Conservation (phyloP, 2,797 vertebrate genomes). For the Enteromius treurensis region DNA sequence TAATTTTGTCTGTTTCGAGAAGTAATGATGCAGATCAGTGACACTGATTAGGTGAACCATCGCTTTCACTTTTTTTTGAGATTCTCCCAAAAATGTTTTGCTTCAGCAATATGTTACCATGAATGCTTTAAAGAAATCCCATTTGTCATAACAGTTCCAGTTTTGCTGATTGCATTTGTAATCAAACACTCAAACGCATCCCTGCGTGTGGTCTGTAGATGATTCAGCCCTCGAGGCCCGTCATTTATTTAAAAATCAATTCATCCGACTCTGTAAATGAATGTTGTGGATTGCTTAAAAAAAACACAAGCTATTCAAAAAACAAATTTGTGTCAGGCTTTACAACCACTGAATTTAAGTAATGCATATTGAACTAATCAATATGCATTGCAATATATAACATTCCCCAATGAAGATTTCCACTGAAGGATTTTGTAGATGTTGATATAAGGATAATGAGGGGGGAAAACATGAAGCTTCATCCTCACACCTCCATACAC, state of each 20-base stretch:
- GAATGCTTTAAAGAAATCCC: conserved; percentile 9
- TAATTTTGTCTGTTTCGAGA: background rate
- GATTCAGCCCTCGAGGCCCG: conserved; percentile 1
- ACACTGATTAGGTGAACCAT: conserved; percentile 10
- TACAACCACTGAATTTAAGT: background rate
- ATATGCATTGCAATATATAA: background rate
- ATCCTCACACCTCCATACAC: conserved; percentile 18
- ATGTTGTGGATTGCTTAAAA: background rate
- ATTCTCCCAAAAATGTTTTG: background rate
- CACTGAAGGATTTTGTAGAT: background rate
- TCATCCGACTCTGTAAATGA: background rate
- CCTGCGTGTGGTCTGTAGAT: conserved; percentile 10
- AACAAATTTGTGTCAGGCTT: conserved; percentile 16
- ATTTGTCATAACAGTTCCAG: background rate
- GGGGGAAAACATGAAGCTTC: background rate
- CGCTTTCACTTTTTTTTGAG: background rate
- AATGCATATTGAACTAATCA: background rate
- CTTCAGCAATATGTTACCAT: background rate
- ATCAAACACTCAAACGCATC: conserved; percentile 15
- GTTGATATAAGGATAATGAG: conserved; percentile 7
- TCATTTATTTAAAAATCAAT: conserved; percentile 28
- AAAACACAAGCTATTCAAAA: background rate
- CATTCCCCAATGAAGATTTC: background rate
- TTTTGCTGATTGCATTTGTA: conserved; percentile 21
- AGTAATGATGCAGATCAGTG: conserved; percentile 5